Evolutionary conservation across 2,888 invertebrate genomes (phyloP).

Genomic region (Lypha dubia): DNA sequence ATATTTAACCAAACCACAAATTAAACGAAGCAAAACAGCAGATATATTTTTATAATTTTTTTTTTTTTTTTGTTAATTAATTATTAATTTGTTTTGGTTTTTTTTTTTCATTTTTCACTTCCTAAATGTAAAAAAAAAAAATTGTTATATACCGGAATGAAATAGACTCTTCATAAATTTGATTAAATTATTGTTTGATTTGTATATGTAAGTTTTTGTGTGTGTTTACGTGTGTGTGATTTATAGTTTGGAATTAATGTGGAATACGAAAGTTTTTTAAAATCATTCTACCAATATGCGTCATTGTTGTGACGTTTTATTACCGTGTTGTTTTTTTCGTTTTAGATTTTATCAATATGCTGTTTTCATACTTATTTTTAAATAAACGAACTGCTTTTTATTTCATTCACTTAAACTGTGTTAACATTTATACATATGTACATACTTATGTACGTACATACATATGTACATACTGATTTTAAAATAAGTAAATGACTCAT

Average conservation of each 20-base stretch:
- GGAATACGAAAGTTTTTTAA: conserved; percentile 29
- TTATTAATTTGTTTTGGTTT: neutral
- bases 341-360: conserved; percentile 10
- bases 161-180: no score
- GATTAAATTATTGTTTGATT: no score
- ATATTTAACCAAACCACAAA: no score
- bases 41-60: no score
- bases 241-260: no score
- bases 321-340: neutral
- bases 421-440: conserved; percentile 1
- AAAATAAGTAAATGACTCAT: no score
- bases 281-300: conserved; percentile 32
- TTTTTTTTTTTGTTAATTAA: no score
- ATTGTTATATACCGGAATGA: no score
- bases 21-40: no score
- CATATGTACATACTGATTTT: neutral
- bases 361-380: conserved; percentile 11
- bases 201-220: no score
- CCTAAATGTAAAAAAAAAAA: no score
- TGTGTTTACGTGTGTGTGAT: no score
- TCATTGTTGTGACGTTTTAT: conserved; percentile 54
- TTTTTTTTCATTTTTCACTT: neutral
- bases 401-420: neutral
- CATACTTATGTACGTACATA: neutral
- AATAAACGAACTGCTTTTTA: neutral